These are phyloP conservation scores for Smittia aterrima DNA, from an alignment of 2,888 invertebrate species.

Conservation along the genomic window DNA sequence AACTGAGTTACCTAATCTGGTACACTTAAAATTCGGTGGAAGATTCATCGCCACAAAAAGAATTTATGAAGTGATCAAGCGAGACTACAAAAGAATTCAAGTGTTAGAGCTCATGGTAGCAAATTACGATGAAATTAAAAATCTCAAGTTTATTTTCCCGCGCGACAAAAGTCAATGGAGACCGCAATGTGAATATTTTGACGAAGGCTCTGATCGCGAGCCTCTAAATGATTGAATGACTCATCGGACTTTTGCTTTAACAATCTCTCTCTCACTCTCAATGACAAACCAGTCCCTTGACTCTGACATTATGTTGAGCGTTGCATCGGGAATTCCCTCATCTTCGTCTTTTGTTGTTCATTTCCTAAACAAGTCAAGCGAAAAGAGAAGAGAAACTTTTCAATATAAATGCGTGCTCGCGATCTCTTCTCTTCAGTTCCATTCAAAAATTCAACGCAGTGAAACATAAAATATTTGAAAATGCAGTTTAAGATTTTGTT, in stretches of 20 bases:
- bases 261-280: too few relatives aligned
- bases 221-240: conserved; percentile 8
- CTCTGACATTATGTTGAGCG: too few relatives aligned
- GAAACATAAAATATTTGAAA: neutral
- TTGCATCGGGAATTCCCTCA: too few relatives aligned
- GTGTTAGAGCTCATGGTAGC: neutral
- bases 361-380: too few relatives aligned
- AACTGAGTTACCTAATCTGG: neutral
- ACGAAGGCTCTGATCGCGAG: conserved; percentile 22
- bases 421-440: neutral
- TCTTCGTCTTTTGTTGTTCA: too few relatives aligned
- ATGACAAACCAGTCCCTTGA: too few relatives aligned
- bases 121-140: conserved; percentile 32
- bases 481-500: neutral
- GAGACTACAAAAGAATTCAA: conserved; percentile 21
- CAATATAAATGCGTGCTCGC: too few relatives aligned
- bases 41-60: conserved; percentile 16
- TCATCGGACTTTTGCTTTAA: neutral
- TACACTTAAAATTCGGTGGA: conserved; percentile 13
- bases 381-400: too few relatives aligned
- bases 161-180: neutral
- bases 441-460: neutral
- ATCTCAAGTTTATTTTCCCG: conserved; percentile 24
- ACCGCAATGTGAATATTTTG: conserved; percentile 15
- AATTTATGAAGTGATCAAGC: conserved; percentile 12